phyloP scores from a whole-genome alignment of 2,797 vertebrate genomes.

The Dromococcyx pavoninus region DNA sequence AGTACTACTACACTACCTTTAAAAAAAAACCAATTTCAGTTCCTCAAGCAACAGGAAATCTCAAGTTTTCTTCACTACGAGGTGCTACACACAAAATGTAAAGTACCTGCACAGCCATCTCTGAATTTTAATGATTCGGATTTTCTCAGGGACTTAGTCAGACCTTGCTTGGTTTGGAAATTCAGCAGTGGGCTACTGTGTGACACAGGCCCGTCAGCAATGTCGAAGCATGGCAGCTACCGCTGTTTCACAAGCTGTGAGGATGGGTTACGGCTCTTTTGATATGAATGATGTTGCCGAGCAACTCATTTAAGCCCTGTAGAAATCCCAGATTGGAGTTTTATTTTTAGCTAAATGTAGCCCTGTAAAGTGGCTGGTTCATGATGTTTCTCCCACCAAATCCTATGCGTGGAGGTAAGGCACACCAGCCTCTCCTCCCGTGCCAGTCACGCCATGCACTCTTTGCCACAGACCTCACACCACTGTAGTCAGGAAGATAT shows the following conservation, averaged over 20 bases:
- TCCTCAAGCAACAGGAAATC: not conserved
- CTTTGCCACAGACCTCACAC: not conserved
- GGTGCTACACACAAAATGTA: not conserved
- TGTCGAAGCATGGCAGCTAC: not conserved
- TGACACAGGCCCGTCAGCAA: not conserved
- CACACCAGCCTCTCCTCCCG: not conserved
- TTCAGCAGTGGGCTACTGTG: not conserved
- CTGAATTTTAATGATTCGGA: not conserved
- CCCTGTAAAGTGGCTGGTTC: not conserved
- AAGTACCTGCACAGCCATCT: not conserved
- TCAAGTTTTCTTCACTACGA: not conserved
- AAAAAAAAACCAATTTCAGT: not conserved
- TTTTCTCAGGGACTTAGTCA: not conserved
- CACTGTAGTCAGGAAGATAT: not conserved
- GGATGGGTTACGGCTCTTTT: not conserved
- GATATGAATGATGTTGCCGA: conserved; percentile 14
- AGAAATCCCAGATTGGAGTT: conserved; percentile 32
- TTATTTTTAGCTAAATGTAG: conserved; percentile 29
- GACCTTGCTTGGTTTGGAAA: not conserved
- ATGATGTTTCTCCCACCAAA: not conserved
- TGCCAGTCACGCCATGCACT: not conserved
- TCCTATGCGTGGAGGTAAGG: not conserved
- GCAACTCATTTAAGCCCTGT: conserved; percentile 30
- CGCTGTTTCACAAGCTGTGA: not conserved
- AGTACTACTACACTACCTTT: not conserved